Conservation (phyloP, 1,140 invertebrate genomes). For the Drosophila novamexicana region DNA sequence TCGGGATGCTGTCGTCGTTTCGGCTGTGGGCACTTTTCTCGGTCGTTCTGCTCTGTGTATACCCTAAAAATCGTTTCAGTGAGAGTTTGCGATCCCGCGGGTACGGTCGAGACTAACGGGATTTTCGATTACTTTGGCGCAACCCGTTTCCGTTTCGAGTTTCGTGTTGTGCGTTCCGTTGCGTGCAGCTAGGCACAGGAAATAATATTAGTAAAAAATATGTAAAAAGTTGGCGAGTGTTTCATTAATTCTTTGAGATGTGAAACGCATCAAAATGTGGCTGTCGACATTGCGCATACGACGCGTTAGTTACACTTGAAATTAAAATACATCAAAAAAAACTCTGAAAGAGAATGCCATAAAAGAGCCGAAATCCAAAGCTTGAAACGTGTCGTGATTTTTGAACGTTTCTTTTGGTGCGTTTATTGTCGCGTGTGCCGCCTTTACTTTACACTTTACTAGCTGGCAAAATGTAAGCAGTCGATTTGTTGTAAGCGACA, state of each 20-base stretch:
- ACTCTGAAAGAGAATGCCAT: background rate
- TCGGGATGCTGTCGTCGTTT: conserved; percentile 46
- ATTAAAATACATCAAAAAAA: conserved; percentile 12
- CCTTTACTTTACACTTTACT: conserved; percentile 32
- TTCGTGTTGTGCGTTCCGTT: conserved; percentile 45
- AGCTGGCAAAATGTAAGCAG: conserved; percentile 48
- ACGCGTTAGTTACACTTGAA: conserved; percentile 19
- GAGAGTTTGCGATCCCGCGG: conserved; percentile 85
- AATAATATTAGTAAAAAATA: conserved; percentile 29
- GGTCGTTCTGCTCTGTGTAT: conserved; percentile 65
- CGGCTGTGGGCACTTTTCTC: conserved; percentile 26
- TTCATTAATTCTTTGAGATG: conserved; percentile 32
- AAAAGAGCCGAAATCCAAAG: conserved; percentile 16
- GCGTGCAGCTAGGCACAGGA: conserved; percentile 17
- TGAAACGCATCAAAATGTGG: conserved; percentile 43
- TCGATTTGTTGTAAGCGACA: conserved; percentile 50
- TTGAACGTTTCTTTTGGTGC: conserved; percentile 19
- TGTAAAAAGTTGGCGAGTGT: conserved; percentile 21
- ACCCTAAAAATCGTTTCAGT: conserved; percentile 84
- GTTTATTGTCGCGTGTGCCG: conserved; percentile 47
- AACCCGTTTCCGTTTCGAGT: conserved; percentile 46
- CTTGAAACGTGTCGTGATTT: conserved; percentile 29
- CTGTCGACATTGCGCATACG: conserved; percentile 33
- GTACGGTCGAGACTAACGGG: conserved; percentile 84
- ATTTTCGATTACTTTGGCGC: conserved; percentile 42